Conservation (phyloP, 1,140 invertebrate genomes). For the fruit fly (Drosophila melanogaster) region Release_6_plus_ISO1_MT NC_004354.4:18948501-18949000, state of each 20-base stretch:
- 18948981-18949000: neutral
- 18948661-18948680: slow-evolving; percentile 9
- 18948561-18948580: slow-evolving; percentile 20
- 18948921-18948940: slow-evolving; percentile 65
- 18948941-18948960: neutral
- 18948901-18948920: slow-evolving; percentile 76
- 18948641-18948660: slow-evolving; percentile 20
- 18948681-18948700: slow-evolving; percentile 7
- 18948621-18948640: slow-evolving; percentile 6
- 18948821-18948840: slow-evolving; percentile 57
- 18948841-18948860: slow-evolving; percentile 34
- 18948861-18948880: slow-evolving; percentile 17
- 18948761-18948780: slow-evolving; percentile 6
- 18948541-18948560: slow-evolving; percentile 6
- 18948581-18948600: neutral
- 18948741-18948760: slow-evolving; percentile 16
- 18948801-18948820: slow-evolving; percentile 17
- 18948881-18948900: slow-evolving; percentile 9
- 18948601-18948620: neutral
- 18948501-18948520: slow-evolving; percentile 1
- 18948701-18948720: neutral
- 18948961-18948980: neutral
- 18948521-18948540: slow-evolving; percentile 3
- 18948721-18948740: slow-evolving; percentile 10
- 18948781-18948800: neutral